phyloP scores from a whole-genome alignment of 1,140 invertebrate species.

The Zaprionus lachaisei region DNA sequence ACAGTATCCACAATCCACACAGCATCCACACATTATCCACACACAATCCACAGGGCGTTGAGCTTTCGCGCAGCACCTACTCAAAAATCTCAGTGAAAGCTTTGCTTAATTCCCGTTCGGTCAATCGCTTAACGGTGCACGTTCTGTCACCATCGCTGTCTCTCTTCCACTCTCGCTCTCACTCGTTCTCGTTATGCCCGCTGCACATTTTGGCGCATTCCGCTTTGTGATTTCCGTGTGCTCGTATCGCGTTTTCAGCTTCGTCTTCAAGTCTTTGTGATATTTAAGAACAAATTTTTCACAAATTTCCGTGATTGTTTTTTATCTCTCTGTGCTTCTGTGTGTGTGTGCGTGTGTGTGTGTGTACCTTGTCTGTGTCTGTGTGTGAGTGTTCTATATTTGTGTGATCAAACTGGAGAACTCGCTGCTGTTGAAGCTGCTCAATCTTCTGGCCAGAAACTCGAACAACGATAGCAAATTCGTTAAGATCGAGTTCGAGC shows the following conservation, averaged over 20 bases:
- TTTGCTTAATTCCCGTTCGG: neutral
- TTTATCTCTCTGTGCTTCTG: conserved; percentile 3
- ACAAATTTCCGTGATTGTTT: conserved; percentile 8
- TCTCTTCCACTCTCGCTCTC: neutral
- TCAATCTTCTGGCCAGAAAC: conserved; percentile 66
- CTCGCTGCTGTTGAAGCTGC: conserved; percentile 75
- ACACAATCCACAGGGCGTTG: neutral
- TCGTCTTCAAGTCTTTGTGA: conserved; percentile 22
- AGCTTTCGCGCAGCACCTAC: neutral
- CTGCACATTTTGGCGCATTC: conserved; percentile 75
- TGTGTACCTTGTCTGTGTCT: conserved; percentile 13
- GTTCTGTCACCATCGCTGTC: neutral
- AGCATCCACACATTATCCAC: neutral
- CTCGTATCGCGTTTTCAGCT: conserved; percentile 46
- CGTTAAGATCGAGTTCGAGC: conserved; percentile 82
- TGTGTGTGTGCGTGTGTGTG: conserved; percentile 14
- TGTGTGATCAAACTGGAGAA: conserved; percentile 74
- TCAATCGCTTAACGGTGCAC: conserved; percentile 20
- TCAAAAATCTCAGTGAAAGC: neutral
- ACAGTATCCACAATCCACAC: neutral
- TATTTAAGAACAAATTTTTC: conserved; percentile 17
- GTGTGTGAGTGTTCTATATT: conserved; percentile 19
- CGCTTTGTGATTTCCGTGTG: conserved; percentile 64
- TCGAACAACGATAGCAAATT: conserved; percentile 69
- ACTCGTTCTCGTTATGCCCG: conserved; percentile 48